Evolutionary conservation across 2,113 vertebrate genomes (phyloP).

Genomic region (Leuciscus idus): DNA sequence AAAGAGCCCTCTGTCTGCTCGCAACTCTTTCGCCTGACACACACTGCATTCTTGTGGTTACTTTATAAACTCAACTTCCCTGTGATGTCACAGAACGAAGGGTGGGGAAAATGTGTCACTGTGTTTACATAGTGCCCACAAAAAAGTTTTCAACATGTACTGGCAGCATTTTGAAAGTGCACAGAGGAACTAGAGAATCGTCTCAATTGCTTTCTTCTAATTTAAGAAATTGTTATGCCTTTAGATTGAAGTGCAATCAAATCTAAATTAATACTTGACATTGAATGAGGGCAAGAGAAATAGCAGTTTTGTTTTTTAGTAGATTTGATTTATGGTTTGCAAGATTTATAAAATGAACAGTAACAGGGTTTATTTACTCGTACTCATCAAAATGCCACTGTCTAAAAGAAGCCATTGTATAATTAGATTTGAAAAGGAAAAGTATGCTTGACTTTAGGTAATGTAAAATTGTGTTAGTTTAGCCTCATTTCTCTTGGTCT

Average conservation of each 20-base stretch:
- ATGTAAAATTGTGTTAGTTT: background rate
- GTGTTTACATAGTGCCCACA: conserved; percentile 23
- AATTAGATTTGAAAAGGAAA: background rate
- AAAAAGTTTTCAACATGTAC: background rate
- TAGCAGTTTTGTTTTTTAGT: background rate
- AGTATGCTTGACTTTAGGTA: too few relatives aligned
- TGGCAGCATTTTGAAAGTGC: background rate
- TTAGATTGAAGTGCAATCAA: background rate
- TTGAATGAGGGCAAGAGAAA: background rate
- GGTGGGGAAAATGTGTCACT: conserved; percentile 37
- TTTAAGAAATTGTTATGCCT: background rate
- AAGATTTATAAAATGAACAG: background rate
- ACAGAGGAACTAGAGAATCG: background rate
- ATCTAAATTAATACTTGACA: background rate
- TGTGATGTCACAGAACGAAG: conserved; percentile 56
- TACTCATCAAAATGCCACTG: background rate
- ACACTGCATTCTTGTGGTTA: conserved; percentile 60
- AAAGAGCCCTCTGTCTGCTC: conserved; percentile 42
- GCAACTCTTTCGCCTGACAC: conserved; percentile 20
- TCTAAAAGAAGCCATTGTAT: background rate
- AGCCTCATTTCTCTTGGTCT: background rate
- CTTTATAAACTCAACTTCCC: conserved; percentile 53
- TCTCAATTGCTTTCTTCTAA: background rate
- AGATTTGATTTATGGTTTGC: background rate
- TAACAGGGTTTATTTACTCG: background rate